Evolutionary conservation across 2,888 invertebrate species (phyloP), one percentile per base, ranked within the genome.

Genomic region (Dorcus parallelipipedus): DNA sequence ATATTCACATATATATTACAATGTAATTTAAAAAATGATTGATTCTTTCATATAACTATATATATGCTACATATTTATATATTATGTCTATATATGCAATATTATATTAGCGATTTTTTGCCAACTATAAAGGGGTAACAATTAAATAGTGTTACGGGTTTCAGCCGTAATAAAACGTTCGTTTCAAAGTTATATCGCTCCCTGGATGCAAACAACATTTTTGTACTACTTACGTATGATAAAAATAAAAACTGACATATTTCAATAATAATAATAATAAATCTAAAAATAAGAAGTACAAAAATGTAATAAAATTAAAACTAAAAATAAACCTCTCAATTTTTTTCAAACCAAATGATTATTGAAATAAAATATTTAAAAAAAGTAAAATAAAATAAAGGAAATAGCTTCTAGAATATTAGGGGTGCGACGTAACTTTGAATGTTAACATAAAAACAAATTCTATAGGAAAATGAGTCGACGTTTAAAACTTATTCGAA

Each of bases 1-100:
- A 33, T 33, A 78, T 77, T 78, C 77, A 77, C 76, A 78, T 76
- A 69, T 77, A 77, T 77, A 70, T 77, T 77, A 77, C 77, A 78
- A 66, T 71, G 74, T 76, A 77, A 73, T 75, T 76, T 73, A 76
- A 75, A 70, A 76, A 76, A 74, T 73, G 74, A 75, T 76, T 75
- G 74, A 73, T 75, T 74, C 70, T 61, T 56, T 62, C 63, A 66
- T 65, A 68, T 64, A 66, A 62, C 67, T 68, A 64, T 73, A 70
- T 33, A 33, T 73, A 76, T 76, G 68, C 75, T 76, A 75, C 73
- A 76, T 74, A 74, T 76, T 73, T 76, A 76, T 76, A 76, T 76
- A 75, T 75, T 73, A 74, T 73, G 73, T 73, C 72, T 75, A 73
- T 75, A 33, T 33, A 73, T 73, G 69, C 69, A 67, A 67, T 70